These are phyloP conservation scores for Leptinotarsa juncta DNA, from an alignment of 2,888 invertebrate species.

Conservation along the genomic window DNA sequence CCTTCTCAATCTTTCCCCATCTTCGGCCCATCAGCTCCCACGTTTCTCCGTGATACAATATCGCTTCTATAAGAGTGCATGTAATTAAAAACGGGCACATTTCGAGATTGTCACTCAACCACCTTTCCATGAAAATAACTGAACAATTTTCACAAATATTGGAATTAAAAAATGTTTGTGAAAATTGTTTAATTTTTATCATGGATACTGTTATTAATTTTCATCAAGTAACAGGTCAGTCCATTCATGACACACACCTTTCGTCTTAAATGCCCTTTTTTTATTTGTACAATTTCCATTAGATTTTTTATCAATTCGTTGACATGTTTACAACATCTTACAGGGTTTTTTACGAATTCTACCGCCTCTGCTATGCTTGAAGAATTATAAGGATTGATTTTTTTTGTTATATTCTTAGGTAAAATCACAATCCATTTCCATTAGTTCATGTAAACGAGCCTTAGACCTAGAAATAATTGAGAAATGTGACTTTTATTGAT, in stretches of 20 bases:
- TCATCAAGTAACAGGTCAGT: too few relatives aligned
- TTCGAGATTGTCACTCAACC: background rate
- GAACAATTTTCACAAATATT: too few relatives aligned
- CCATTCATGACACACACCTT: constrained; percentile 67
- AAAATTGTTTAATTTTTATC: too few relatives aligned
- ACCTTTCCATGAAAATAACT: too few relatives aligned
- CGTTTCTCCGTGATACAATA: constrained; percentile 97
- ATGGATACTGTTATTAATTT: too few relatives aligned
- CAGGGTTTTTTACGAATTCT: constrained; percentile 96
- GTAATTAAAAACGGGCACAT: background rate
- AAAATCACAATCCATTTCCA: constrained; percentile 92
- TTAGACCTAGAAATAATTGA: constrained; percentile 79
- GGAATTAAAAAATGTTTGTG: too few relatives aligned
- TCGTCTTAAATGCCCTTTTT: constrained; percentile 90
- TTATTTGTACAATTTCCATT: constrained; percentile 84
- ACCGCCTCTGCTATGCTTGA: constrained; percentile 91
- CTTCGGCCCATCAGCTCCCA: constrained; percentile 98
- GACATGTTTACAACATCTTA: constrained; percentile 91
- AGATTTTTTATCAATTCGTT: constrained; percentile 88
- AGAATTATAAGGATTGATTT: constrained; percentile 93
- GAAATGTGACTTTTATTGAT: background rate
- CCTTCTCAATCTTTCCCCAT: constrained; percentile 98
- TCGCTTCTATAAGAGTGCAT: constrained; percentile 74
- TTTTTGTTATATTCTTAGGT: constrained; percentile 84
- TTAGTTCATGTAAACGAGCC: constrained; percentile 90